A percentile compares a stretch with the other conserved stretches of the same genome.
phyloP scores from a whole-genome alignment of 1,140 invertebrate species.

The Brachionus koreanus region DNA sequence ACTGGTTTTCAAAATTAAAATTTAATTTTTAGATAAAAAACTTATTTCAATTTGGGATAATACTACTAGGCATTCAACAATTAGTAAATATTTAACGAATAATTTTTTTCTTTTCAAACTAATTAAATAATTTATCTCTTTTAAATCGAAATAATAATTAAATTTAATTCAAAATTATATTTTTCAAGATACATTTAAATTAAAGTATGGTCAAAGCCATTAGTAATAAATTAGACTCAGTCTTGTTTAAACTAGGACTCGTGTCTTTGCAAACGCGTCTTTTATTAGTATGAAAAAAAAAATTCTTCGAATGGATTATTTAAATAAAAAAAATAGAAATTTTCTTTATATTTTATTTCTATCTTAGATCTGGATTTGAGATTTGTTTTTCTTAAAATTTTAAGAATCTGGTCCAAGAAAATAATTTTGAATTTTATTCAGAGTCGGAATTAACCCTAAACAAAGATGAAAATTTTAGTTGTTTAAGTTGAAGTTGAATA shows the following conservation, averaged over 20 bases:
- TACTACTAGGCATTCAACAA: too few relatives aligned
- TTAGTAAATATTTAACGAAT: too few relatives aligned
- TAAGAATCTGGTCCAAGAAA: neutral
- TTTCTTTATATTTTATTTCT: neutral
- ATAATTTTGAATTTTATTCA: neutral
- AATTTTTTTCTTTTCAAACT: too few relatives aligned
- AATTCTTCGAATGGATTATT: neutral
- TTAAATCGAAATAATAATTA: too few relatives aligned
- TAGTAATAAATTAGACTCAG: neutral
- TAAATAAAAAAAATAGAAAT: neutral
- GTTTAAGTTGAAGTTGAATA: neutral
- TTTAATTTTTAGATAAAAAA: too few relatives aligned
- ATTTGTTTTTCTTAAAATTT: slow-evolving; percentile 8
- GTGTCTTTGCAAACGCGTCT: neutral
- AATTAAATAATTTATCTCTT: too few relatives aligned
- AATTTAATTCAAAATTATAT: too few relatives aligned
- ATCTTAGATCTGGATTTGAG: neutral
- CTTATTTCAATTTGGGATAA: too few relatives aligned
- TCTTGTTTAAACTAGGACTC: neutral
- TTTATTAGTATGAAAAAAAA: neutral
- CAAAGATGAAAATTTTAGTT: neutral
- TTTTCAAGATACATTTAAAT: neutral
- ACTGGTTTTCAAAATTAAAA: neutral
- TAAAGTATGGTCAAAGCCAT: neutral
- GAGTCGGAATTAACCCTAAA: neutral